These are phyloP conservation scores for Calameuta idolon DNA, from an alignment of 2,888 invertebrate species.

Conservation along the genomic window DNA sequence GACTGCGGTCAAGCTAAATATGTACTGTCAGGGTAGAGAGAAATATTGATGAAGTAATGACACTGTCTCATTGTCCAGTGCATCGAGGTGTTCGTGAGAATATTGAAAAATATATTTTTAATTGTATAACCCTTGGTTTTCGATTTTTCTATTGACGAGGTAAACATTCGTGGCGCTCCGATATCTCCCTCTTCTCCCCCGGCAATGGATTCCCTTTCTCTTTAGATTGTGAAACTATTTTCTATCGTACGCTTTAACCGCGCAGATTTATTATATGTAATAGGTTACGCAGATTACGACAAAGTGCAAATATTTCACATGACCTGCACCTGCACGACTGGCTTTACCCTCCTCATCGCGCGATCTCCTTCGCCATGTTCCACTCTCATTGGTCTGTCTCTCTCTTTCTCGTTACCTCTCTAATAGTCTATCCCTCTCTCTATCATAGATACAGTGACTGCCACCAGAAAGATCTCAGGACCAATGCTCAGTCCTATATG, in stretches of 20 bases:
- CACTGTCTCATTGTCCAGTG: too few species aligned
- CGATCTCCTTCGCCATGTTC: conserved; percentile 30
- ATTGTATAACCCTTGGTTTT: too few species aligned
- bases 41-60: too few species aligned
- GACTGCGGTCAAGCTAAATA: too few species aligned
- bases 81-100: too few species aligned
- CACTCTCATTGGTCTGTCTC: conserved; percentile 27
- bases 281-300: conserved; percentile 62
- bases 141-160: too few species aligned
- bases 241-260: conserved; percentile 45
- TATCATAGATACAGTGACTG: not conserved
- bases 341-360: too few species aligned
- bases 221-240: conserved; percentile 61
- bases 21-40: too few species aligned
- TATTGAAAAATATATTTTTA: too few species aligned
- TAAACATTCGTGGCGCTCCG: too few species aligned
- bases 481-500: too few species aligned
- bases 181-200: not conserved
- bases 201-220: conserved; percentile 57
- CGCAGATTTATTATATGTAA: conserved; percentile 60
- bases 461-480: not conserved
- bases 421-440: not conserved
- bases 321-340: conserved; percentile 56
- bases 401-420: not conserved
- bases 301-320: conserved; percentile 64